Base-by-base conservation (phyloP, 2,888 invertebrate genomes). In the Nudaria mundana region DNA sequence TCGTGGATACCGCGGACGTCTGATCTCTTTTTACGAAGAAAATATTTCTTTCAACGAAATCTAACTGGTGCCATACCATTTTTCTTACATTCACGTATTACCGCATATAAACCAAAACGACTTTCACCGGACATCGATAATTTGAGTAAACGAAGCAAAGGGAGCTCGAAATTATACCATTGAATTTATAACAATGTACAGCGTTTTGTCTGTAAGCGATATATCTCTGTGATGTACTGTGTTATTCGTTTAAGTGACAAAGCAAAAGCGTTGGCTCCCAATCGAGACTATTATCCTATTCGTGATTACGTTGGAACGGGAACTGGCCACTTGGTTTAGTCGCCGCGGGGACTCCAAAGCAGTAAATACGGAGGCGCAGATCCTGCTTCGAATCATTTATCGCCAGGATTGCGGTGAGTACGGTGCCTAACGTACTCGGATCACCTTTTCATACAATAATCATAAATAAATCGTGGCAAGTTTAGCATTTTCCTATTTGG, bases 321-420 rank as follows among this genome's bases (percentile, higher is more conserved):
- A 83, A 71, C 83, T 76, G 80, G 81, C 73, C 74, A 74, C 76
- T 81, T 71, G 71, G 75, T 54, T 83, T 81, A 87, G 86, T 87
- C 79, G 84, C 62, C 72, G 83, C 81, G 78, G 82, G 85, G 85
- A 81, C 79, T 80, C 79, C 76, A 81, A 81, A 84, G 85, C 83
- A 81, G 88, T 79, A 86, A 88, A 81, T 87, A 88, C 88, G 88
- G 88, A 88, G 87, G 79, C 82, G 81, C 79, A 73, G 75, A 81
- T 81, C 78, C 77, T 80, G 71, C 77, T 77, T 70, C 85, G 80
- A 80, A 86, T 85, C 85, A 88, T 88, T 81, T 81, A 81, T 76
- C 82, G 82, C 60, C 85, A 85, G 77, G 81, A 86, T 81, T 86
- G 78, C 81, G 88, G 88, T 88, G 74, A 88, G 88, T 86, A 66